Evolutionary conservation across 2,797 vertebrate genomes (phyloP).

Genomic region (Anas capensis): DNA sequence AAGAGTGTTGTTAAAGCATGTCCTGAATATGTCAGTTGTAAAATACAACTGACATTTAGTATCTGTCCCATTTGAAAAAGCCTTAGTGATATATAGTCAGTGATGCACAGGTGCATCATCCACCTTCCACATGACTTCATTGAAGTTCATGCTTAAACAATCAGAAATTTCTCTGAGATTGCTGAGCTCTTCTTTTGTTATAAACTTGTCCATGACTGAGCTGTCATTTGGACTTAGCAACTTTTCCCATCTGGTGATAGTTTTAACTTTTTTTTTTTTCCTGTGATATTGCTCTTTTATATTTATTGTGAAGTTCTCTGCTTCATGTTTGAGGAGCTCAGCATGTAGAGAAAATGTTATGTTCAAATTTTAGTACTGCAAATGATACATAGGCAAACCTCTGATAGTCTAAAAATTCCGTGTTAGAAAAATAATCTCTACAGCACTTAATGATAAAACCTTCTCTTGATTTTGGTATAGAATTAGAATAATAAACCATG

Average conservation of each 20-base stretch:
- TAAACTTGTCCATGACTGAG: neutral
- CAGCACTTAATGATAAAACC: neutral
- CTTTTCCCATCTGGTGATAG: neutral
- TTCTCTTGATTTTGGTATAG: neutral
- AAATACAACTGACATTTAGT: conserved; percentile 6
- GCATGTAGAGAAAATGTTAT: neutral
- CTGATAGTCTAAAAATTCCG: neutral
- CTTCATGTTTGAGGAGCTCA: neutral
- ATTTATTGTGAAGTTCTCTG: neutral
- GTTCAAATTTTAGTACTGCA: neutral
- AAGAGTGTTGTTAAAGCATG: neutral
- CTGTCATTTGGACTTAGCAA: neutral
- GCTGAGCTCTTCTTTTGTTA: neutral
- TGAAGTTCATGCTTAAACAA: neutral
- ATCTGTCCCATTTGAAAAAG: neutral
- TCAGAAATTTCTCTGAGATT: neutral
- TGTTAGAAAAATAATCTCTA: neutral
- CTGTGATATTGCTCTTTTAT: neutral
- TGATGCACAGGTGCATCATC: neutral
- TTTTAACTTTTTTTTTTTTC: neutral
- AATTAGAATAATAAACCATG: neutral
- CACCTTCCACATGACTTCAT: neutral
- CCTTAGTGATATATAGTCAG: neutral
- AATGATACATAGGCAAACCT: neutral
- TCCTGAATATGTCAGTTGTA: neutral